A percentile compares a stretch with the other conserved stretches of the same genome.
Evolutionary conservation across 2,113 vertebrate genomes (phyloP).

Genomic region (Heterocephalus glaber): DNA sequence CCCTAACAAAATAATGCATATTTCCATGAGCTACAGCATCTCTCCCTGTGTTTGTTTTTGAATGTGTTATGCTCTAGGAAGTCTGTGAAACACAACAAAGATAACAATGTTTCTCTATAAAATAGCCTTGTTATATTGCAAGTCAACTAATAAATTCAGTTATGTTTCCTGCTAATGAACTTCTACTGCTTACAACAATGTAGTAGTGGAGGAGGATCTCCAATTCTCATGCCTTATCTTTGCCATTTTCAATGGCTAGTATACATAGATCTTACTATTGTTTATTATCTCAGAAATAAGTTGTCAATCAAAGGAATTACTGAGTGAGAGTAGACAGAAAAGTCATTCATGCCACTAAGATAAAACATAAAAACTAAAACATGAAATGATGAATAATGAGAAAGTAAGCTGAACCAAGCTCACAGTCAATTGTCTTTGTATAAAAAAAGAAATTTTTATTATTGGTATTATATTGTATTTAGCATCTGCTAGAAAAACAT

Average conservation of each 20-base stretch:
- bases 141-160: not conserved
- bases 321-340: not conserved
- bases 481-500: not conserved
- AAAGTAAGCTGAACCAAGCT: not conserved
- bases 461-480: not conserved
- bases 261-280: not conserved
- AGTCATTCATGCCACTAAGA: not conserved
- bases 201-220: not conserved
- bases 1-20: not conserved
- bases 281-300: not conserved
- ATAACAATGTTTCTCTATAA: not conserved
- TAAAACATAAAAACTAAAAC: not conserved
- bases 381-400: not conserved
- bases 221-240: not conserved
- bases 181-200: not conserved
- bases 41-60: not conserved
- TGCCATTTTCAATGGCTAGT: not conserved
- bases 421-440: not conserved
- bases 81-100: not conserved
- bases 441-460: not conserved
- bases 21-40: not conserved
- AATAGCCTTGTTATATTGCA: slow-evolving; percentile 23
- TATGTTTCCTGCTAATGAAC: not conserved
- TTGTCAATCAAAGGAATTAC: not conserved
- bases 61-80: not conserved